Conservation (phyloP, 1,140 invertebrate genomes). For the Hylyphantes graminicola region DNA sequence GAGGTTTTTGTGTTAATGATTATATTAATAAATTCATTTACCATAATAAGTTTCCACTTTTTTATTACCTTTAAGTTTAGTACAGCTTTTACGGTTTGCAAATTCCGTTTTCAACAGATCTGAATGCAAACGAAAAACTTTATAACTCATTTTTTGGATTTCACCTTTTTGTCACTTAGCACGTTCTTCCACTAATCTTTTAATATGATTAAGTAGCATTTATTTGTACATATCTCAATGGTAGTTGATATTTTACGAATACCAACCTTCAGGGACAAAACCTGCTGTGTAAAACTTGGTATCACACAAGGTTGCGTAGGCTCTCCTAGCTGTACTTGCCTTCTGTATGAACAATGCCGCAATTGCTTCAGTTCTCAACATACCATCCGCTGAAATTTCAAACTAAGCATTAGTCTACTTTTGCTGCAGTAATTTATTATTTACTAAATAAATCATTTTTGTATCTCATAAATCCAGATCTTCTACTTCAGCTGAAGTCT, state of each 20-base stretch:
- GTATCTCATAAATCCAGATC: neutral
- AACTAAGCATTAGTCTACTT: neutral
- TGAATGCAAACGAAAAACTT: neutral
- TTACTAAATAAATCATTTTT: neutral
- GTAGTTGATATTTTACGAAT: neutral
- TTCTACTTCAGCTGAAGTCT: neutral
- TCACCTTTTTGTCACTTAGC: too few species aligned
- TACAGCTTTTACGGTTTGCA: neutral
- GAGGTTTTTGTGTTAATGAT: neutral
- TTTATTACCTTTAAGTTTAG: neutral
- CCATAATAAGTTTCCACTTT: too few species aligned
- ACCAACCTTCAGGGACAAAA: slow-evolving; percentile 28
- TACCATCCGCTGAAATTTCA: slow-evolving; percentile 68
- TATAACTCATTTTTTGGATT: too few species aligned
- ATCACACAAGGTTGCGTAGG: slow-evolving; percentile 85
- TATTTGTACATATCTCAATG: neutral
- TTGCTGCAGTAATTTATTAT: neutral
- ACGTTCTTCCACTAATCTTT: neutral
- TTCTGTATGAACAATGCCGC: slow-evolving; percentile 86
- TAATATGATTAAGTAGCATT: neutral
- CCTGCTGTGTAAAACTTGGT: slow-evolving; percentile 71
- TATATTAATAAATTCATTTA: too few species aligned
- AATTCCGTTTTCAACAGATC: neutral
- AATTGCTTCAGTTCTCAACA: slow-evolving; percentile 77
- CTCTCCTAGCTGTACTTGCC: slow-evolving; percentile 77